These are phyloP conservation scores for Zosterops hypoxanthus DNA, from an alignment of 2,113 vertebrate species.

Conservation along the genomic window DNA sequence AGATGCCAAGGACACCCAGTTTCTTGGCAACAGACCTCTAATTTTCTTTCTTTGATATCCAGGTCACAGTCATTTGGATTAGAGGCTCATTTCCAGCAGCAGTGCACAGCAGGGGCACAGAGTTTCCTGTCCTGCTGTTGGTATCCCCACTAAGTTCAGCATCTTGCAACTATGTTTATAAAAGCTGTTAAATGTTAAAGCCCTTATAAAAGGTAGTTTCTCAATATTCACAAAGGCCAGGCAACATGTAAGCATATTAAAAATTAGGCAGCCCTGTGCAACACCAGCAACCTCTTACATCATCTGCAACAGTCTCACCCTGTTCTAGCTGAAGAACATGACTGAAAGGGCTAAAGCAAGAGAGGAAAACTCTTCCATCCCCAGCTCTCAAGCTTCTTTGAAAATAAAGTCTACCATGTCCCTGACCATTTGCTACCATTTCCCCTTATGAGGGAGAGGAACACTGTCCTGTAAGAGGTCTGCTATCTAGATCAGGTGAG, in stretches of 20 bases:
- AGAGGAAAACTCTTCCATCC: neutral
- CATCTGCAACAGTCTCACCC: neutral
- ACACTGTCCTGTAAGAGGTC: neutral
- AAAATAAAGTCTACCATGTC: neutral
- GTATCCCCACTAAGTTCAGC: neutral
- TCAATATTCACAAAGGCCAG: neutral
- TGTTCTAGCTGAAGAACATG: neutral
- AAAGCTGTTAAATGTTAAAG: neutral
- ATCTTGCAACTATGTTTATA: neutral
- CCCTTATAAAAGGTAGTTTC: neutral
- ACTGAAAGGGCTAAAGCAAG: neutral
- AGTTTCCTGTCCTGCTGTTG: neutral
- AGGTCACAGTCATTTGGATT: constrained; percentile 44
- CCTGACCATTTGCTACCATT: neutral
- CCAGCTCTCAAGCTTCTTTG: neutral
- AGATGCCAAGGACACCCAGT: constrained; percentile 57
- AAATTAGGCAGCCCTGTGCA: neutral
- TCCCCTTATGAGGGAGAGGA: neutral
- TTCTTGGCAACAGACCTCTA: constrained; percentile 49
- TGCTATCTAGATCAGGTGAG: neutral
- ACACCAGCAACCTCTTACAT: neutral
- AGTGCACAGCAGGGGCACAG: neutral
- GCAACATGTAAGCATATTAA: neutral
- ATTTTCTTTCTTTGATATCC: constrained; percentile 54
- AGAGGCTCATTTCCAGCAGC: constrained; percentile 19